Base-by-base conservation (phyloP, 53 echinoderm and acorn worm species). In the Apostichopus leukothele region DNA sequence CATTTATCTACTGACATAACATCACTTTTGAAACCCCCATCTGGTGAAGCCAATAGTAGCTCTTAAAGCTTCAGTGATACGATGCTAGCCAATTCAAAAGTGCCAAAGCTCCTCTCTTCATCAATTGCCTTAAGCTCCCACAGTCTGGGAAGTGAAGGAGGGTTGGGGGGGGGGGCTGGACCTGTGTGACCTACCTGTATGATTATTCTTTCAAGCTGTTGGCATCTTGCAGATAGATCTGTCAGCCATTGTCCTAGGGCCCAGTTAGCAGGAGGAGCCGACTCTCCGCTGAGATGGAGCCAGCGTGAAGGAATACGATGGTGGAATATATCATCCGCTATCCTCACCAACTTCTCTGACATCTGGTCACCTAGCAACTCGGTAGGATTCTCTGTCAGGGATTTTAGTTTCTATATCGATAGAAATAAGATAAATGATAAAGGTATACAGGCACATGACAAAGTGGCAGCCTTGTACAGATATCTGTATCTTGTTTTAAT, bases 181-280 rank as follows among this genome's bases (percentile, higher is more conserved):
- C 55, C 6, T 0, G 7, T 9, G 10, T 57, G 57, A 9, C 57
- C 4, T 7, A 57, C 57, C 94, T 95, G 98, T 75, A 98, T 91
- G 16, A 98, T 95, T 51, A 98, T 98, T 90, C 93, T 94, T 79
- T 98, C 98, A n/a, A 98, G 89, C 75, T 98, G 98, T 75, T 96
- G 96, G 76, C 98, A 98, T 63, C 98, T 79, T 63, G 89, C 90
- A 13, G 93, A 71, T 51, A 98, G 87, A 83, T 98, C 98, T 16
- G 86, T 63, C 79, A 98, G 87, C 95, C 95, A 98, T 27, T 95
- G 94, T 0, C 88, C 91, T 59, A 98, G 75, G 16, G 89, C 88
- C 98, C 98, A 98, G 92, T 95, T 98, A 19, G 92, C 73, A 11
- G 95, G 98, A 1, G 98, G 98, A 51, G 96, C 94, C 18, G 98